Conservation (phyloP, 2,888 invertebrate species). For the Orthosia cruda region DNA sequence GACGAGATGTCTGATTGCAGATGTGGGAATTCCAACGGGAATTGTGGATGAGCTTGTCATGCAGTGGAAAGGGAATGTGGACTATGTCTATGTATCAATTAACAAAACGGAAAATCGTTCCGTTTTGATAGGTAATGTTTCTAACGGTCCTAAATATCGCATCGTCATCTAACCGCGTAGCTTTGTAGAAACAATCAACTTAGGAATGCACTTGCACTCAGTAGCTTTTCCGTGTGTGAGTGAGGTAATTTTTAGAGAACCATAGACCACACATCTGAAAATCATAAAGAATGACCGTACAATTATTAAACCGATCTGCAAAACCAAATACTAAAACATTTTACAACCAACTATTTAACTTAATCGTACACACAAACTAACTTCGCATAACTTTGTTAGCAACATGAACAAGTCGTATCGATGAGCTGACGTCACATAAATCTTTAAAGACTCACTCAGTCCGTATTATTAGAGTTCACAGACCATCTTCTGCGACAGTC, state of each 20-base stretch:
- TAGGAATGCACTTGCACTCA: not conserved
- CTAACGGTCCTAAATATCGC: not conserved
- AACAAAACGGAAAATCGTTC: not conserved
- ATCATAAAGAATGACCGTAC: not conserved
- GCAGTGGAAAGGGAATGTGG: not conserved
- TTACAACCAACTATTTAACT: constrained; percentile 9
- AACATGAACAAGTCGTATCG: constrained; percentile 36
- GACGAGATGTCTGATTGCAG: constrained; percentile 56
- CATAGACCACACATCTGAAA: not conserved
- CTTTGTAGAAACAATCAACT: not conserved
- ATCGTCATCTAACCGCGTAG: no score
- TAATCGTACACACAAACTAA: constrained; percentile 8
- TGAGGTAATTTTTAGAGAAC: not conserved
- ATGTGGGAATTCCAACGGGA: constrained; percentile 43
- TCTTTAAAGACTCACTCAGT: constrained; percentile 68
- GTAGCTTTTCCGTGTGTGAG: not conserved
- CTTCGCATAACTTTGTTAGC: constrained; percentile 56
- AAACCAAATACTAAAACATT: not conserved
- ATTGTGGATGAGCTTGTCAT: constrained; percentile 24
- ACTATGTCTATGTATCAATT: not conserved
- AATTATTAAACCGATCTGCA: not conserved
- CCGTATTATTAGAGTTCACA: constrained; percentile 66
- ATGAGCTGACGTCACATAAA: constrained; percentile 66
- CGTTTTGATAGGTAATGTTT: no score
- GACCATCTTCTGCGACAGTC: constrained; percentile 65